Base-by-base conservation (phyloP, 2,888 invertebrate species). In the Bugula neritina region DNA sequence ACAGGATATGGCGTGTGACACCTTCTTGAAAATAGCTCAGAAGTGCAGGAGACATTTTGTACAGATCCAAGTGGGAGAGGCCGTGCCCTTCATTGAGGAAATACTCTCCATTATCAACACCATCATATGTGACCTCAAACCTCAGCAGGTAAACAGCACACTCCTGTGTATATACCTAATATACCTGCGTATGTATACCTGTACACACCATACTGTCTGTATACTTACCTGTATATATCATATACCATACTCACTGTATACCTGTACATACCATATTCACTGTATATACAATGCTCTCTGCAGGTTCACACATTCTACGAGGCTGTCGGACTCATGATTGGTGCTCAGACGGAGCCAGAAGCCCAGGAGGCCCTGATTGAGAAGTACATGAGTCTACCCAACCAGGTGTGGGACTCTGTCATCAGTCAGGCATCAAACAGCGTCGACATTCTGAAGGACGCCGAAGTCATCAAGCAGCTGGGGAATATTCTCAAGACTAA, bases 1-100 rank as follows among this genome's bases (percentile, higher is more conserved):
- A 35, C 98, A 99, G 86, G 99, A 99, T 82, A 99, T 99, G 99
- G 99, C 99, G 74, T 99, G 99, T 87, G 99, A 99, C 87, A 99
- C 99, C 55, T 99, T 99, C 84, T 99, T 99, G 78, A 99, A 99
- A 87, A 99, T 99, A 81, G 95, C 99, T 35, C 89, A 95, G 79
- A 99, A 99, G 86, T 99, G 99, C 86, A 89, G 95, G 75, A 89
- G 97, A 78, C 98, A 99, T 86, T 99, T 99, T 87, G 96, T 98
- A 27, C 94, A 86, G 77, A 89, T 93, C 58, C 98, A 99, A 87
- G 90, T 92, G 75, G 97, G 97, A 57, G 99, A 99, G 86, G 90
- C 91, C 54, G 91, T 93, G 87, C 97, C 99, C 71, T 99, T 99
- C 85, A 96, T 99, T 82, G 97, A 99, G 83, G 99, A 99, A 87